These are phyloP conservation scores for Drosophila virilis DNA, from an alignment of 1,140 invertebrate species.

Conservation along the genomic window DNA sequence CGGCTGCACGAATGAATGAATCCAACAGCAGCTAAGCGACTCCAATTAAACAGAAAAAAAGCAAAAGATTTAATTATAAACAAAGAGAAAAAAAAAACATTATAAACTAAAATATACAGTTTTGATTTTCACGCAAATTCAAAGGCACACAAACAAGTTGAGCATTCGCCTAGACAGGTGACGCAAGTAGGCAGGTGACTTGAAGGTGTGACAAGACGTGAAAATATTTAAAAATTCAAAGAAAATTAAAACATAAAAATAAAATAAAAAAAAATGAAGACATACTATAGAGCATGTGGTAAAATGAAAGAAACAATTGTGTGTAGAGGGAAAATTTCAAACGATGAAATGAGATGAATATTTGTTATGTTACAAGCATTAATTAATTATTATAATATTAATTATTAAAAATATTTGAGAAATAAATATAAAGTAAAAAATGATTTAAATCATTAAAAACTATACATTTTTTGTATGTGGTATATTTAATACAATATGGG, in stretches of 20 bases:
- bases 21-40: constrained; percentile 23
- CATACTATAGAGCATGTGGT: constrained; percentile 61
- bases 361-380: constrained; percentile 83
- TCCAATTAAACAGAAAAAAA: constrained; percentile 40
- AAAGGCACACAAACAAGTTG: constrained; percentile 35
- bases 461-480: constrained; percentile 39
- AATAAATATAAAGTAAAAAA: constrained; percentile 79
- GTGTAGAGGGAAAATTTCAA: constrained; percentile 49
- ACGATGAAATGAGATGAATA: constrained; percentile 73
- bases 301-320: constrained; percentile 47
- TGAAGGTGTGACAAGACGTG: constrained; percentile 19
- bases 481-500: constrained; percentile 34
- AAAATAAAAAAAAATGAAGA: constrained; percentile 39
- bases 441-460: constrained; percentile 76
- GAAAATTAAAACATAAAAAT: constrained; percentile 33
- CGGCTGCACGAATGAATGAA: constrained; percentile 40
- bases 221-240: constrained; percentile 32
- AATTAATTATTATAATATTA: constrained; percentile 83
- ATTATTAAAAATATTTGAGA: constrained; percentile 83
- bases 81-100: constrained; percentile 30
- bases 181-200: constrained; percentile 2
- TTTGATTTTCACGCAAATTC: constrained; percentile 67
- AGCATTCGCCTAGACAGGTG: constrained; percentile 31
- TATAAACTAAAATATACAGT: constrained; percentile 55
- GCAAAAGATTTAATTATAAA: constrained; percentile 40